Conservation (phyloP, 2,888 invertebrate species). For the Glaucopsyche alexis region DNA sequence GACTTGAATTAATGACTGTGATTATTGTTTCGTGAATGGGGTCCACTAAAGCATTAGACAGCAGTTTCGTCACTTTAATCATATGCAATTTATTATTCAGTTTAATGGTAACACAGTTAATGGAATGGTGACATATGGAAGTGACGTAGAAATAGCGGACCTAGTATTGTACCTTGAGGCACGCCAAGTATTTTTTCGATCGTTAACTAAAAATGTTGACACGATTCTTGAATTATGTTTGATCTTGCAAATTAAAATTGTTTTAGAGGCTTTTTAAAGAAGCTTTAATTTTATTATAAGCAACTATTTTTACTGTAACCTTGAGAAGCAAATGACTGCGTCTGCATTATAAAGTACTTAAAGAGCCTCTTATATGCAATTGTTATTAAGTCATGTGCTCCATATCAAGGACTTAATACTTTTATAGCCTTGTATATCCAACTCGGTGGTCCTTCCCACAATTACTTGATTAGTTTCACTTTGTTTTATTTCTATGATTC, state of each 20-base stretch:
- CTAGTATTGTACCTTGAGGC: neutral
- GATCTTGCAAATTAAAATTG: too few relatives aligned
- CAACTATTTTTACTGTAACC: too few relatives aligned
- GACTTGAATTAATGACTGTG: constrained; percentile 34
- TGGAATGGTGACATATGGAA: constrained; percentile 15
- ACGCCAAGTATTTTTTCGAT: neutral
- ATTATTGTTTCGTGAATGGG: constrained; percentile 30
- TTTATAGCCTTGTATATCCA: neutral
- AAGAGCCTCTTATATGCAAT: neutral
- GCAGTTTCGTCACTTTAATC: constrained; percentile 13
- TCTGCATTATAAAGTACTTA: neutral
- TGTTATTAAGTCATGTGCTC: neutral
- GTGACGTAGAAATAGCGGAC: constrained; percentile 8
- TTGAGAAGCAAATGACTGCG: too few relatives aligned
- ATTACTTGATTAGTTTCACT: constrained; percentile 5
- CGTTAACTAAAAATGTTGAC: neutral
- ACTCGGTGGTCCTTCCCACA: constrained; percentile 28
- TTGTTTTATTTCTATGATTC: constrained; percentile 20
- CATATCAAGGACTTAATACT: neutral
- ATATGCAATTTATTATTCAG: constrained; percentile 7
- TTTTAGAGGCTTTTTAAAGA: too few relatives aligned
- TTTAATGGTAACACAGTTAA: constrained; percentile 15
- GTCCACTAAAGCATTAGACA: constrained; percentile 12
- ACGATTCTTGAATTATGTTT: neutral
- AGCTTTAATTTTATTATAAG: too few relatives aligned